These are phyloP conservation scores for Sciurus niger DNA, from an alignment of 2,113 vertebrate genomes.

Conservation along the genomic window DNA sequence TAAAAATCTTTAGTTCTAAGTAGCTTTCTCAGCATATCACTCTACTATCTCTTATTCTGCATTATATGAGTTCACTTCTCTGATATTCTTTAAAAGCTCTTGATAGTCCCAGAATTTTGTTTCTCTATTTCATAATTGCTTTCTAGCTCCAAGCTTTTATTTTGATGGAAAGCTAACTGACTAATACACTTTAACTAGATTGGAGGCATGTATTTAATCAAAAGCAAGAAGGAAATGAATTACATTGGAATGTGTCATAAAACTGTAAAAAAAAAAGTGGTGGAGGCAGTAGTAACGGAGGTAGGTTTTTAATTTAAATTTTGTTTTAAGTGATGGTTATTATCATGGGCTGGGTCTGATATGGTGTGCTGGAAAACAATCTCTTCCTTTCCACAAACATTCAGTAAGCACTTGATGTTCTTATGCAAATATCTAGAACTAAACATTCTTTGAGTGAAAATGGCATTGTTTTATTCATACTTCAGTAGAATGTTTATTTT, in stretches of 20 bases:
- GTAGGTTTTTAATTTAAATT: not conserved
- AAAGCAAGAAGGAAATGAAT: slow-evolving; percentile 73
- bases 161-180: slow-evolving; percentile 77
- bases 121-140: slow-evolving; percentile 74
- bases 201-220: slow-evolving; percentile 73
- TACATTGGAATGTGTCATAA: slow-evolving; percentile 70
- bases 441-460: slow-evolving; percentile 77
- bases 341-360: not conserved
- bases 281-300: not conserved
- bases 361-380: not conserved
- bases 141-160: slow-evolving; percentile 82
- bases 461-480: slow-evolving; percentile 34
- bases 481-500: slow-evolving; percentile 54
- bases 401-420: slow-evolving; percentile 66
- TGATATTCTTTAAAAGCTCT: slow-evolving; percentile 78
- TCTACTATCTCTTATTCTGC: slow-evolving; percentile 64
- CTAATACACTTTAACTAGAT: slow-evolving; percentile 83
- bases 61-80: slow-evolving; percentile 80
- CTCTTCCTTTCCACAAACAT: slow-evolving; percentile 74
- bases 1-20: not conserved
- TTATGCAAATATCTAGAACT: slow-evolving; percentile 74
- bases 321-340: not conserved
- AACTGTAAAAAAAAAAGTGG: slow-evolving; percentile 27
- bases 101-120: slow-evolving; percentile 77
- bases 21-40: slow-evolving; percentile 59